Percentiles rank a stretch among this genome's conserved stretches.
These are phyloP conservation scores for Podarcis raffonei DNA, from an alignment of 2,113 vertebrate species.

Conservation along the genomic window DNA sequence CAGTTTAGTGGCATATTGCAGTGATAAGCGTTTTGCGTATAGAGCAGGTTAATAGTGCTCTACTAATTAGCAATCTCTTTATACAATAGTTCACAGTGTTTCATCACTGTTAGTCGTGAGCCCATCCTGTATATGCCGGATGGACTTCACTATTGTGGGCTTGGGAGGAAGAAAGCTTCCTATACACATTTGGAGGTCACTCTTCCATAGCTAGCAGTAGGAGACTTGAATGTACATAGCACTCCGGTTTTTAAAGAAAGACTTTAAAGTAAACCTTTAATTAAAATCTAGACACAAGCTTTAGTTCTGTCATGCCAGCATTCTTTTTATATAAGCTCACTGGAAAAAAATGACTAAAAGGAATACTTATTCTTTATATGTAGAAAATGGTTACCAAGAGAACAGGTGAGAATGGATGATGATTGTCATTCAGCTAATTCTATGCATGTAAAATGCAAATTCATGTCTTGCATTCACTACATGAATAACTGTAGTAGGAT, in stretches of 20 bases:
- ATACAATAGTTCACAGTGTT: neutral
- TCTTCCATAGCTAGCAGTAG: neutral
- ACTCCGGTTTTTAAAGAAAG: neutral
- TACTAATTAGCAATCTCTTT: neutral
- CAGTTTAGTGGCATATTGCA: neutral
- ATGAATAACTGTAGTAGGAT: neutral
- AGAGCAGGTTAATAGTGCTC: neutral
- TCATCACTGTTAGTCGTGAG: neutral
- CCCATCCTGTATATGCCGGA: neutral
- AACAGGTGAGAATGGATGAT: neutral
- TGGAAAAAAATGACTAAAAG: neutral
- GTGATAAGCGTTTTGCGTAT: neutral
- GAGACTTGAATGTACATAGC: neutral
- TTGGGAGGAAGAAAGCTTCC: neutral
- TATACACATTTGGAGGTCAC: neutral
- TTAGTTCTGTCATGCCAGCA: neutral
- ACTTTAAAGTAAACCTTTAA: neutral
- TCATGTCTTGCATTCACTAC: neutral
- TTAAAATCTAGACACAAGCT: neutral
- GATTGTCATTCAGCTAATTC: neutral
- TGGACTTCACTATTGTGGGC: neutral
- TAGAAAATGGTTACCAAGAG: neutral
- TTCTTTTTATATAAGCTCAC: neutral
- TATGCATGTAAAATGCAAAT: neutral
- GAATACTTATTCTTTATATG: neutral